phyloP scores from a whole-genome alignment of 2,113 vertebrate genomes.

The Tichodroma muraria region DNA sequence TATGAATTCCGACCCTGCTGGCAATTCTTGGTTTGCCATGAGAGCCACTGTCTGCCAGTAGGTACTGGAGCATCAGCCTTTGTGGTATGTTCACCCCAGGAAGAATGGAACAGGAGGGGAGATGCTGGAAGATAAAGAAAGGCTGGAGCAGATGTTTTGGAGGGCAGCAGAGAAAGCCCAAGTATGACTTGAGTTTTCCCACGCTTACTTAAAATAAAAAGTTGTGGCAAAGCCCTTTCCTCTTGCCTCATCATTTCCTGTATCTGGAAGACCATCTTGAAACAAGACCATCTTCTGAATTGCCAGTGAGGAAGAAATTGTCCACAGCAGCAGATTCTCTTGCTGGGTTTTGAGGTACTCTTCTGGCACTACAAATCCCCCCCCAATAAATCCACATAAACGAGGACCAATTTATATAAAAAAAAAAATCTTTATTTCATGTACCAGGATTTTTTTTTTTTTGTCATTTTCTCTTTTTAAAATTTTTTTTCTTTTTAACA shows the following conservation, averaged over 20 bases:
- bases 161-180: not conserved
- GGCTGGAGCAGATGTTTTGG: not conserved
- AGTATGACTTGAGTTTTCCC: not conserved
- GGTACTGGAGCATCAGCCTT: not conserved
- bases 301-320: not conserved
- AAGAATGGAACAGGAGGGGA: not conserved
- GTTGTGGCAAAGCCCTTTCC: not conserved
- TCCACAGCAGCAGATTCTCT: not conserved
- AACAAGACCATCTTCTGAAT: not conserved
- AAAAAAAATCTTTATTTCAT: conserved; percentile 82
- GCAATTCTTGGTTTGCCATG: not conserved
- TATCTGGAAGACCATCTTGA: accelerated
- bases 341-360: not conserved
- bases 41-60: not conserved
- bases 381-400: conserved; percentile 34
- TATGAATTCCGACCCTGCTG: not conserved
- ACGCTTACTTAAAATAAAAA: not conserved
- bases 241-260: not conserved
- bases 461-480: conserved; percentile 76
- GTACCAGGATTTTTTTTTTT: conserved; percentile 78
- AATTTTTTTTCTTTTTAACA: conserved; percentile 80
- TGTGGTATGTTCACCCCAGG: not conserved
- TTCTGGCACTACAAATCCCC: not conserved
- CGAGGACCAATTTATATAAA: conserved; percentile 54
- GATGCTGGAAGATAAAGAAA: not conserved